A percentile compares a stretch with the other conserved stretches of the same genome.
These are phyloP conservation scores for Holcopasites calliopsidis DNA, from an alignment of 1,140 invertebrate genomes.

Conservation along the genomic window DNA sequence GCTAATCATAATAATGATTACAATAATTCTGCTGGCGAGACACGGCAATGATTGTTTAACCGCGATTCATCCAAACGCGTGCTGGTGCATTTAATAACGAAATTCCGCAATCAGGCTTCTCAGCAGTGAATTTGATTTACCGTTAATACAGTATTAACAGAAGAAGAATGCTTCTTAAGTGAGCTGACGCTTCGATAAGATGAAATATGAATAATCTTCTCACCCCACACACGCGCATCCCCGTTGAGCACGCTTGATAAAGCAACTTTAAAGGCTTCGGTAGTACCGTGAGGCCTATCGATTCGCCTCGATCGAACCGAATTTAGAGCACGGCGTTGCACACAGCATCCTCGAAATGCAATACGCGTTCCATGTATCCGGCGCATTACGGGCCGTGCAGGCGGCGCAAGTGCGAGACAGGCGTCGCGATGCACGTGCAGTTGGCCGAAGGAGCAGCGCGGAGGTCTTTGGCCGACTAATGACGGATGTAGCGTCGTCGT, in stretches of 20 bases:
- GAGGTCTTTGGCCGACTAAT: slow-evolving; percentile 62
- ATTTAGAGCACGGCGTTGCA: neutral
- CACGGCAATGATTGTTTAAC: too few relatives aligned
- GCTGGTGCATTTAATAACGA: too few relatives aligned
- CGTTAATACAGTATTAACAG: too few relatives aligned
- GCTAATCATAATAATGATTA: too few relatives aligned
- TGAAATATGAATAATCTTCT: neutral
- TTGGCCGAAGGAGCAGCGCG: slow-evolving; percentile 15
- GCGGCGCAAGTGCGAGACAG: neutral
- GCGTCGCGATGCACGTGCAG: slow-evolving; percentile 22
- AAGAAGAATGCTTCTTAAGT: neutral
- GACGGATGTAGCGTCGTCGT: slow-evolving; percentile 46
- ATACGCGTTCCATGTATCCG: neutral
- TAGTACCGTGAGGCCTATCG: neutral
- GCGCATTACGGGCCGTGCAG: neutral
- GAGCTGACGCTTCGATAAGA: neutral
- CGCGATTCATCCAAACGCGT: too few relatives aligned
- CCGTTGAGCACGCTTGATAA: neutral
- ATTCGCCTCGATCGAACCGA: neutral
- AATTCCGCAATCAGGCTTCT: too few relatives aligned
- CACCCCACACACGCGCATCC: neutral
- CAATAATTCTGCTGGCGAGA: too few relatives aligned
- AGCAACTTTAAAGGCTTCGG: slow-evolving; percentile 4
- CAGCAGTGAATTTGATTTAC: too few relatives aligned
- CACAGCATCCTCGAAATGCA: neutral